These are phyloP conservation scores for Seira musarum DNA, from an alignment of 2,888 invertebrate species.

Conservation along the genomic window DNA sequence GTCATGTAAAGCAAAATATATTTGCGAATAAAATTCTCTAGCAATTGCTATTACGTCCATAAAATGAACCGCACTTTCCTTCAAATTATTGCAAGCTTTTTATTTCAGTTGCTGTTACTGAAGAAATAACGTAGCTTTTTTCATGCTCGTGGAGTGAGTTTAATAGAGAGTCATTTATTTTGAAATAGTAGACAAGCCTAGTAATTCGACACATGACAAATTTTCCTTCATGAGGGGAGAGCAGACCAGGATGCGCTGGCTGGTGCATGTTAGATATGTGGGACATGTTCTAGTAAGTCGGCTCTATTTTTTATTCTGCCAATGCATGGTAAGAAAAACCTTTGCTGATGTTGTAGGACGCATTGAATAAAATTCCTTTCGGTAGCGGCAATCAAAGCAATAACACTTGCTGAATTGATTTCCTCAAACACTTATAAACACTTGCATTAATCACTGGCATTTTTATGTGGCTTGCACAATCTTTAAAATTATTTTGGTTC, in stretches of 20 bases:
- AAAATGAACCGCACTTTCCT: not conserved
- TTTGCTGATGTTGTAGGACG: not conserved
- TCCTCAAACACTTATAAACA: not conserved
- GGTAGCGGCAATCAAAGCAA: not conserved
- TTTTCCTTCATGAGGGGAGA: slow-evolving; percentile 39
- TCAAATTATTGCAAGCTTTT: slow-evolving; percentile 1
- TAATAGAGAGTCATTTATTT: slow-evolving; percentile 56
- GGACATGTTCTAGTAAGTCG: no score
- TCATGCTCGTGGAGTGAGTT: slow-evolving; percentile 26
- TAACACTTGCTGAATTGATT: not conserved
- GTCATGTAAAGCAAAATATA: not conserved
- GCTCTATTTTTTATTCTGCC: no score
- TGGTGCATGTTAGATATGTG: no score
- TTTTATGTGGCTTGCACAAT: no score
- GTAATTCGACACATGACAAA: slow-evolving; percentile 51
- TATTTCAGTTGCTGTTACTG: not conserved
- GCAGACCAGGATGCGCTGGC: not conserved
- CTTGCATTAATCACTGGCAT: no score
- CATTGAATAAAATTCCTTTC: not conserved
- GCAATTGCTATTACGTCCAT: not conserved
- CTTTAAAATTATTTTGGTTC: no score
- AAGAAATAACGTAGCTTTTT: not conserved
- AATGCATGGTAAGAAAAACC: no score
- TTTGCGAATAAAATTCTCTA: not conserved
- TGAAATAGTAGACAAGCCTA: slow-evolving; percentile 52